phyloP scores from a whole-genome alignment of 2,888 invertebrate genomes.

The Griposia aprilina region DNA sequence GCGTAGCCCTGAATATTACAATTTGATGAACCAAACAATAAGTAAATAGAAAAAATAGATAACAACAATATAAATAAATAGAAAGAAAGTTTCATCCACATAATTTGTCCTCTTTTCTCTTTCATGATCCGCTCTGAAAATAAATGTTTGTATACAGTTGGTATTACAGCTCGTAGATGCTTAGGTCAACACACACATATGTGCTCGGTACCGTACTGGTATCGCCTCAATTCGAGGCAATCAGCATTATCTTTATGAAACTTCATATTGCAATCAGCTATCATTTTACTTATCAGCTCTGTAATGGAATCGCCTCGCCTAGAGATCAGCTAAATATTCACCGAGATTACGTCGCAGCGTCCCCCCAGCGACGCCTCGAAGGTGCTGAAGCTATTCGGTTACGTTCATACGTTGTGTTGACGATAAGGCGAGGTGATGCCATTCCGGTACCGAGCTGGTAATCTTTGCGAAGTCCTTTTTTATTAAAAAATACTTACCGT shows the following conservation, averaged over 20 bases:
- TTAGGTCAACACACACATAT: not conserved
- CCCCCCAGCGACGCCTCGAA: not conserved
- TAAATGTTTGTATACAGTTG: conserved; percentile 6
- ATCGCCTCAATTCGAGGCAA: not conserved
- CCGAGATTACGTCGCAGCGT: not conserved
- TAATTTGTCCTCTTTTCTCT: conserved; percentile 3
- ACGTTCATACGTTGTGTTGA: not conserved
- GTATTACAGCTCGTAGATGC: not conserved
- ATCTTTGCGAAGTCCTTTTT: not conserved
- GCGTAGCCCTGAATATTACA: not conserved
- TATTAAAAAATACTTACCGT: conserved; percentile 1
- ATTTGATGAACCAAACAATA: conserved; percentile 44
- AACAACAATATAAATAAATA: conserved; percentile 32
- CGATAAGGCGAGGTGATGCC: not conserved
- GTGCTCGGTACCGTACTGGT: not conserved
- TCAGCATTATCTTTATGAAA: not conserved
- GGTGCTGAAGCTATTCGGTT: not conserved
- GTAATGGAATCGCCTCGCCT: not conserved
- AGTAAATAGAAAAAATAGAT: conserved; percentile 20
- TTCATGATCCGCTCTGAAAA: conserved; percentile 27
- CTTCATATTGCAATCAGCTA: not conserved
- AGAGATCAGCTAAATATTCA: not conserved
- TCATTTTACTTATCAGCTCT: not conserved
- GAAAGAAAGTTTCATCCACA: conserved; percentile 27
- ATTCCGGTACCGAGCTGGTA: not conserved